These are phyloP conservation scores for Pipistrellus nathusii DNA, from an alignment of 2,797 vertebrate genomes.

Conservation along the genomic window DNA sequence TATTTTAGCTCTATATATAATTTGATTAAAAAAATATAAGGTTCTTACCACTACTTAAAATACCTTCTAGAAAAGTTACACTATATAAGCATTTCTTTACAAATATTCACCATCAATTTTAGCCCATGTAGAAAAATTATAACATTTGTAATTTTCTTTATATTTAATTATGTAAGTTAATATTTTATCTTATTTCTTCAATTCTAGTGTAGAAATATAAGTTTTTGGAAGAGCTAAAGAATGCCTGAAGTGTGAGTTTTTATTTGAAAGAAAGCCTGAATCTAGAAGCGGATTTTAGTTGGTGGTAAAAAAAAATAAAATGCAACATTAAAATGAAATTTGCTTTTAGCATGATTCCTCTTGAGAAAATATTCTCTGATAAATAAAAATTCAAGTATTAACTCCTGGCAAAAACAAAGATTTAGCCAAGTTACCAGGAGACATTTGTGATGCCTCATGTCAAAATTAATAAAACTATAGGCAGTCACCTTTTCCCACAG, in stretches of 20 bases:
- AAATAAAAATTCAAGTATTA: constrained; percentile 8
- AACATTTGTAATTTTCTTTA: background rate
- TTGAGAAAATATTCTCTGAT: constrained; percentile 52
- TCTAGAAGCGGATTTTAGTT: constrained; percentile 25
- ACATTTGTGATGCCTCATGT: constrained; percentile 42
- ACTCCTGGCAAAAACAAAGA: constrained; percentile 34
- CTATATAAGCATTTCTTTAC: background rate
- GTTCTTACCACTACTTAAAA: background rate
- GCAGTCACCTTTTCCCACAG: background rate
- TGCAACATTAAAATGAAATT: background rate
- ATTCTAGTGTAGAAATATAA: background rate
- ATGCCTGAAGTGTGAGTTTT: background rate
- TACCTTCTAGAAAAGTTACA: background rate
- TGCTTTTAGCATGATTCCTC: constrained; percentile 22
- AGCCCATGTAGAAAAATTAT: background rate
- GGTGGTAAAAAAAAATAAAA: constrained; percentile 27
- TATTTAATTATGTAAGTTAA: background rate
- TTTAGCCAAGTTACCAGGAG: background rate
- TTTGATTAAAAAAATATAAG: background rate
- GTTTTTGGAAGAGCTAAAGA: background rate
- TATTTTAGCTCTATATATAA: background rate
- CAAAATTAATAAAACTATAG: constrained; percentile 64
- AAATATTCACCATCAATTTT: background rate
- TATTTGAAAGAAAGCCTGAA: constrained; percentile 19
- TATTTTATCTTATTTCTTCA: background rate